Conservation (phyloP, 2,888 invertebrate genomes). For the Netelia inedita region DNA sequence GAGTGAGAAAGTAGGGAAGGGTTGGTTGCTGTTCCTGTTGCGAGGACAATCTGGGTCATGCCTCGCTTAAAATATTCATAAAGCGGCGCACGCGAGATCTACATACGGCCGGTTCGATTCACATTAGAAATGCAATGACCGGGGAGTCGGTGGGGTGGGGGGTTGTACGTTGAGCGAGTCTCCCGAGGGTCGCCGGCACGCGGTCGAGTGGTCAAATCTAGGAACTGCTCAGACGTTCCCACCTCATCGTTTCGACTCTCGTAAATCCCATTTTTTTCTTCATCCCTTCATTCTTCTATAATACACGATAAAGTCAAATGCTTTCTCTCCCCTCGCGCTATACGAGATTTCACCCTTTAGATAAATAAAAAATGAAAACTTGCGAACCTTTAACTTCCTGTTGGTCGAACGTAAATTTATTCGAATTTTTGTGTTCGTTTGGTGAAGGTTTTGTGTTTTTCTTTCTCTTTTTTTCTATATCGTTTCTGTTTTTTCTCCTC, state of each 20-base stretch:
- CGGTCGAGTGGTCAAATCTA: conserved; percentile 58
- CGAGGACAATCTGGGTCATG: conserved; percentile 83
- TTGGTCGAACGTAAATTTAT: neutral
- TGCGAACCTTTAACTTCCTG: no score
- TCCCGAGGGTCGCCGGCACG: conserved; percentile 71
- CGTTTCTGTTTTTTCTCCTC: neutral
- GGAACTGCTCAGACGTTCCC: conserved; percentile 44
- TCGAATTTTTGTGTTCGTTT: neutral
- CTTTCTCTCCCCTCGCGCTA: neutral
- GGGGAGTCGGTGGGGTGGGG: conserved; percentile 52
- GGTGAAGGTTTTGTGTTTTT: neutral
- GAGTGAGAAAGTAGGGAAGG: neutral
- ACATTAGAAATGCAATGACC: conserved; percentile 81
- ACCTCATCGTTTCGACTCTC: neutral
- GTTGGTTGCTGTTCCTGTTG: conserved; percentile 76
- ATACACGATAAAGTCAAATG: neutral
- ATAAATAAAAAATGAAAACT: no score
- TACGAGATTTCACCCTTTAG: neutral
- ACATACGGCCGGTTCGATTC: conserved; percentile 80
- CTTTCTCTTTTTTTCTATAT: neutral
- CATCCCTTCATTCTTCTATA: neutral
- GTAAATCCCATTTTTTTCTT: neutral
- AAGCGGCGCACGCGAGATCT: conserved; percentile 81
- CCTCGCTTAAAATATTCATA: conserved; percentile 83
- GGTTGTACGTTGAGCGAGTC: conserved; percentile 76